Percentiles rank a stretch among this genome's conserved stretches.
Conservation (phyloP, 1,140 invertebrate genomes). For the Drosophila orena region DNA sequence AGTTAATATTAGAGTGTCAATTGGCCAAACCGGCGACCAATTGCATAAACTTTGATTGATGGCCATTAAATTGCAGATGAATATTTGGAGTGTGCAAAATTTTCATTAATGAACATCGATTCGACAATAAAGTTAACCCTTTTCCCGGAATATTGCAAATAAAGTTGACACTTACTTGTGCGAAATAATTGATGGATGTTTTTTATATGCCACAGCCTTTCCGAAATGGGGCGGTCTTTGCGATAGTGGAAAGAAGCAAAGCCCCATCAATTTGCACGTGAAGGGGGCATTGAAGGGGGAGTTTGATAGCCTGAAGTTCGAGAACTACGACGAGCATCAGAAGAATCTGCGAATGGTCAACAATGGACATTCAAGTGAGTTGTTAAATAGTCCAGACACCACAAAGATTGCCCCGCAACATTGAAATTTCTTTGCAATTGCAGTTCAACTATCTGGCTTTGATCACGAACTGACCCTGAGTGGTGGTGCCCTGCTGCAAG, state of each 20-base stretch:
- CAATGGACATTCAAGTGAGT: slow-evolving; percentile 86
- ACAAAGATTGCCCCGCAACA: neutral
- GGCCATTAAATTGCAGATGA: neutral
- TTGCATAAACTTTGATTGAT: slow-evolving; percentile 3
- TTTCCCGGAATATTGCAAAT: no score
- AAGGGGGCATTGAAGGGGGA: slow-evolving; percentile 71
- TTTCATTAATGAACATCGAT: neutral
- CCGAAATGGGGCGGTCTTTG: slow-evolving; percentile 85
- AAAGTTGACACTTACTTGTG: no score
- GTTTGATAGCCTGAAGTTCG: slow-evolving; percentile 80
- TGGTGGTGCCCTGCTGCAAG: slow-evolving; percentile 85
- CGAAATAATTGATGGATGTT: slow-evolving; percentile 1
- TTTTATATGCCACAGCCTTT: slow-evolving; percentile 53
- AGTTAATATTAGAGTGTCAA: neutral
- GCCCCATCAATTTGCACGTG: slow-evolving; percentile 85
- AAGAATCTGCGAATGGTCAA: slow-evolving; percentile 83
- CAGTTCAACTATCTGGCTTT: slow-evolving; percentile 85
- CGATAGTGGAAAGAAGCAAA: slow-evolving; percentile 84
- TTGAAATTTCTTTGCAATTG: slow-evolving; percentile 11
- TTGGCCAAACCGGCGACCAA: neutral
- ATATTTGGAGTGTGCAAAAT: neutral
- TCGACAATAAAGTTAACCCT: no score
- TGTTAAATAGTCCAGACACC: neutral
- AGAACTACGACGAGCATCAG: slow-evolving; percentile 80
- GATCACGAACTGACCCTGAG: slow-evolving; percentile 80